Evolutionary conservation across 2,888 invertebrate genomes (phyloP).

Genomic region (Cordilura impudica): DNA sequence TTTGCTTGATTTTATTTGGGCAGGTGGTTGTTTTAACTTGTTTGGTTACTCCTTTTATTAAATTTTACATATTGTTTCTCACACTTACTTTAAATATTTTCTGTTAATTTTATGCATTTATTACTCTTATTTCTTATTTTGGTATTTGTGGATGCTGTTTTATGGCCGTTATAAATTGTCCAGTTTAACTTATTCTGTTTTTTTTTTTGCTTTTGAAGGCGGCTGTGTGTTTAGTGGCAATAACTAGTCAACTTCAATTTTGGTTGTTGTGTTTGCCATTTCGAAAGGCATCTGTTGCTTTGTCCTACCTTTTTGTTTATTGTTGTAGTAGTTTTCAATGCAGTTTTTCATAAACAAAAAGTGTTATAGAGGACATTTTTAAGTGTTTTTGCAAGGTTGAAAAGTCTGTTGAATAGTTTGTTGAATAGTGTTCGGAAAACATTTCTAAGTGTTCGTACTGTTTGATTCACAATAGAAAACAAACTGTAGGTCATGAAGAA

Average conservation of each 20-base stretch:
- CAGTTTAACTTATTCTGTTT: slow-evolving; percentile 1
- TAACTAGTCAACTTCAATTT: background rate
- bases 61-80: background rate
- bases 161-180: slow-evolving; percentile 24
- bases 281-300: slow-evolving; percentile 32
- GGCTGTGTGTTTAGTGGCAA: background rate
- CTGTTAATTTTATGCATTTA: background rate
- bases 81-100: background rate
- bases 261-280: background rate
- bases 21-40: slow-evolving; percentile 16
- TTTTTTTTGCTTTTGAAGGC: background rate
- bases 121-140: slow-evolving; percentile 4
- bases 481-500: too few relatives aligned
- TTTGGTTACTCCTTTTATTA: slow-evolving; percentile 8
- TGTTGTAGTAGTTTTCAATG: background rate
- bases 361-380: background rate
- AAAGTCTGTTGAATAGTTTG: slow-evolving; percentile 6
- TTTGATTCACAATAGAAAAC: too few relatives aligned
- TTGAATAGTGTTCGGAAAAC: too few relatives aligned
- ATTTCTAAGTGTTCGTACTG: too few relatives aligned
- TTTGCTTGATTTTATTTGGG: background rate
- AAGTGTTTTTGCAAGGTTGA: background rate
- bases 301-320: background rate
- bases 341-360: background rate
- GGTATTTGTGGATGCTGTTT: slow-evolving; percentile 18